Conservation (phyloP, 2,113 vertebrate species). For the Loxodonta africana region DNA sequence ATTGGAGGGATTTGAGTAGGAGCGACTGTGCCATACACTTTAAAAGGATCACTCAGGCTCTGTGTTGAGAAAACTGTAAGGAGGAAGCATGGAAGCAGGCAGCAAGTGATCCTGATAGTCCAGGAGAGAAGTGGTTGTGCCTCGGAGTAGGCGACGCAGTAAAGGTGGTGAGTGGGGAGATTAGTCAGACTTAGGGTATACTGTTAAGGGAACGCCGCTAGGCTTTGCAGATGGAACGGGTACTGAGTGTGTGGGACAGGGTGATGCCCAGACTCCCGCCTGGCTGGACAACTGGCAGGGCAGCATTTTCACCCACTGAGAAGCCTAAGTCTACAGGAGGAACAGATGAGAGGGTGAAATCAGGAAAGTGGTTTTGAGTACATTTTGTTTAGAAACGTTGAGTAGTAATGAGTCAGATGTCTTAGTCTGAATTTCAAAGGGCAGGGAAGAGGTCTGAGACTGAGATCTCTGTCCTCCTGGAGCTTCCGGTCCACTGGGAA, state of each 20-base stretch:
- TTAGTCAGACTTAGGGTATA: neutral
- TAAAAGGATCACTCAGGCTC: neutral
- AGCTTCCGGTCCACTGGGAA: neutral
- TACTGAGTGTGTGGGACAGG: neutral
- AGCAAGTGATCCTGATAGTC: neutral
- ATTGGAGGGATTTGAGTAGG: neutral
- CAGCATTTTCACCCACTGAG: neutral
- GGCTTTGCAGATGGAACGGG: neutral
- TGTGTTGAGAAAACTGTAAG: neutral
- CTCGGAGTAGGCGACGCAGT: neutral
- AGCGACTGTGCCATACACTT: neutral
- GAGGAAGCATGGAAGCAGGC: neutral
- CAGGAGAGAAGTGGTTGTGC: too few species aligned
- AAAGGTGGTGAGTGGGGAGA: too few species aligned
- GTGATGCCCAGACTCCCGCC: fast-evolving
- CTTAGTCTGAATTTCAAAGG: neutral
- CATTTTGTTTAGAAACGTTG: neutral
- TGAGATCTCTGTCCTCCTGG: neutral
- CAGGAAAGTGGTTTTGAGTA: neutral
- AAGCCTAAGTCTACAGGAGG: neutral
- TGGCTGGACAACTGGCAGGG: neutral
- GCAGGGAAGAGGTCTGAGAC: neutral
- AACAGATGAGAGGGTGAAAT: neutral
- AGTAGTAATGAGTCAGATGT: neutral
- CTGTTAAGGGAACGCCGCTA: neutral